A percentile compares a stretch with the other conserved stretches of the same genome.
Conservation (phyloP, 2,888 invertebrate species). For the Eurytoma californica region DNA sequence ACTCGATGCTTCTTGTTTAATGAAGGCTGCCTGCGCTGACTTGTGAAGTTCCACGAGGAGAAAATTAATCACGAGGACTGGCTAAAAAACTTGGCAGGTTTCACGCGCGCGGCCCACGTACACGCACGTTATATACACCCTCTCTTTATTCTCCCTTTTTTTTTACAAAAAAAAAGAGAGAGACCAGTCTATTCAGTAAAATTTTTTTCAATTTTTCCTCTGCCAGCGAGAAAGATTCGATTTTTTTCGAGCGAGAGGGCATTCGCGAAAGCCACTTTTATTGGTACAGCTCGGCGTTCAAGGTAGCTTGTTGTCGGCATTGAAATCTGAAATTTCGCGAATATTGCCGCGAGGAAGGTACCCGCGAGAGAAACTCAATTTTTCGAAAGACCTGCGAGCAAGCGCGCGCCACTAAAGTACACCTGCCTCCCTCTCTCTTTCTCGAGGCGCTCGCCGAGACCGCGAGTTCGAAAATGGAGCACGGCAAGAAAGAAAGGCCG, state of each 20-base stretch:
- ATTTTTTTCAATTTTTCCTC: neutral
- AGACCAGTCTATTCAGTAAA: no score
- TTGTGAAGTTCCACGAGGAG: no score
- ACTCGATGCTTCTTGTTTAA: no score
- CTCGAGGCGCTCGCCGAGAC: neutral
- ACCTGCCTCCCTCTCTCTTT: neutral
- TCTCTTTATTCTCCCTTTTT: no score
- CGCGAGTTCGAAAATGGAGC: no score
- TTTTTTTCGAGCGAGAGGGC: neutral
- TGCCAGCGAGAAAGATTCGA: neutral
- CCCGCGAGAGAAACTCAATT: slow-evolving; percentile 60
- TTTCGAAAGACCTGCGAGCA: slow-evolving; percentile 56
- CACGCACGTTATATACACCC: no score
- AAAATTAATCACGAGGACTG: no score
- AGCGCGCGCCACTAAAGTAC: slow-evolving; percentile 28
- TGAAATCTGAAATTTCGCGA: slow-evolving; percentile 36
- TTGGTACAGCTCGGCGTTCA: neutral
- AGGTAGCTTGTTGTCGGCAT: neutral
- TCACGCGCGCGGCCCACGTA: no score
- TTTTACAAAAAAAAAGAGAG: no score
- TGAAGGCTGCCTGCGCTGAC: no score
- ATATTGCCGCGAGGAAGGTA: slow-evolving; percentile 8
- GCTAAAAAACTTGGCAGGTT: no score
- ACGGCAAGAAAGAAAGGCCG: no score
- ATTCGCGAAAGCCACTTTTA: neutral